These are phyloP conservation scores for Saxidomus purpurata DNA, from an alignment of 1,140 invertebrate species.

Conservation along the genomic window DNA sequence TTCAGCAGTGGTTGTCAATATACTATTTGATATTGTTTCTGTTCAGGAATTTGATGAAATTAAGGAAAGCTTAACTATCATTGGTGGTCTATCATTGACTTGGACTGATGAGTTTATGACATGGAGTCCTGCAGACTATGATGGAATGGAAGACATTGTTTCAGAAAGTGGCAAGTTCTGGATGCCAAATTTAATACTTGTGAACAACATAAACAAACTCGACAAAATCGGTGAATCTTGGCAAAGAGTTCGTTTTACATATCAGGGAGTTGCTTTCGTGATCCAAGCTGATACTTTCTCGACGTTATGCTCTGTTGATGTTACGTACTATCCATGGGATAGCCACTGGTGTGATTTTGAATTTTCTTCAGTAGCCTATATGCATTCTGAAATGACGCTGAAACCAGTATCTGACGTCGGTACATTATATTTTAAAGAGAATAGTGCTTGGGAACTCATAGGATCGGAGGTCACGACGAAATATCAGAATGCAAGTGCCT, in stretches of 20 bases:
- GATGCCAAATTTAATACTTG: conserved; percentile 39
- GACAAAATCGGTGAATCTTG: neutral
- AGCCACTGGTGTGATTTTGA: conserved; percentile 25
- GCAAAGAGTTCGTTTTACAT: neutral
- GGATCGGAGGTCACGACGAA: neutral
- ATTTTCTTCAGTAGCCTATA: neutral
- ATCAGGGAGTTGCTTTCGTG: neutral
- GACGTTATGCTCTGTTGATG: neutral
- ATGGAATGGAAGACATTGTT: neutral
- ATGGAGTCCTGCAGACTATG: conserved; percentile 39
- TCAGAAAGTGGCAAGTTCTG: conserved; percentile 11
- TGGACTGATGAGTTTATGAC: conserved; percentile 46
- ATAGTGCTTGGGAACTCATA: conserved; percentile 21
- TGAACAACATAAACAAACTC: conserved; percentile 13
- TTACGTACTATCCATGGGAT: conserved; percentile 50
- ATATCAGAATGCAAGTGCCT: neutral
- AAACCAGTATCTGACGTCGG: neutral
- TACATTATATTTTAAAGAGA: neutral
- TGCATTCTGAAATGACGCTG: neutral
- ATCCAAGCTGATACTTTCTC: neutral
- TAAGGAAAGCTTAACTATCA: neutral
- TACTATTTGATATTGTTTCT: conserved; percentile 18
- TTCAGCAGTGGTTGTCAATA: neutral
- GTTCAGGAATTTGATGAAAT: conserved; percentile 48
- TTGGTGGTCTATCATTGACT: neutral